Conservation (phyloP, 2,888 invertebrate genomes). For the Busseola fusca region DNA sequence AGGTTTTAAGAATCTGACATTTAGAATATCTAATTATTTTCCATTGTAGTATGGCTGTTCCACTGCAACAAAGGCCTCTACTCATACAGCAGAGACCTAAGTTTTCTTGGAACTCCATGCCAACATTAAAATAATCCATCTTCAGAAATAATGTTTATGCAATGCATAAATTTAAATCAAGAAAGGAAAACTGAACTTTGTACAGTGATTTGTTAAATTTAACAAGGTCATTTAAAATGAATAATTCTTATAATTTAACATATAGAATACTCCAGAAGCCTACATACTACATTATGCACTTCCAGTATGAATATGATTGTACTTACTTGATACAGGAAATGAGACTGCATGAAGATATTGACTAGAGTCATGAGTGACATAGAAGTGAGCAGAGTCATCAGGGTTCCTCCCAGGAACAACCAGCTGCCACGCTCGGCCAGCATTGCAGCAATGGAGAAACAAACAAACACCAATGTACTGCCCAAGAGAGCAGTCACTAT, state of each 20-base stretch:
- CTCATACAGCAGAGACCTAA: background rate
- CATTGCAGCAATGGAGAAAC: conserved; percentile 96
- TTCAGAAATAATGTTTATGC: background rate
- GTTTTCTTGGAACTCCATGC: background rate
- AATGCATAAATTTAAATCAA: conserved; percentile 3
- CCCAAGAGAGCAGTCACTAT: conserved; percentile 95
- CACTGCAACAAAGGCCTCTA: background rate
- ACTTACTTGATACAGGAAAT: conserved; percentile 93
- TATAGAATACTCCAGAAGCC: conserved; percentile 4
- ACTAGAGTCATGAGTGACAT: conserved; percentile 93
- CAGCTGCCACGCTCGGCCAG: conserved; percentile 96
- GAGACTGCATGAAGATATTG: conserved; percentile 96
- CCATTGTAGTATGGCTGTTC: background rate
- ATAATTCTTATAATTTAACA: background rate
- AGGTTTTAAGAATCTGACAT: background rate
- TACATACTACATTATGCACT: background rate
- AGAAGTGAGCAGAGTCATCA: conserved; percentile 94
- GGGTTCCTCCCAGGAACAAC: conserved; percentile 96
- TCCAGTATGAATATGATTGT: background rate
- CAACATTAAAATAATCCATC: background rate
- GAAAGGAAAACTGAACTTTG: conserved; percentile 37
- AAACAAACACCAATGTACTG: conserved; percentile 96
- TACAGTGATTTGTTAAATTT: conserved; percentile 36
- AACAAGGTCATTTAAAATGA: conserved; percentile 9
- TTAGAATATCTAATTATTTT: background rate